Percentiles rank a stretch among this genome's conserved stretches.
Evolutionary conservation across 1,140 invertebrate genomes (phyloP).

Genomic region (Drosophila takahashii): DNA sequence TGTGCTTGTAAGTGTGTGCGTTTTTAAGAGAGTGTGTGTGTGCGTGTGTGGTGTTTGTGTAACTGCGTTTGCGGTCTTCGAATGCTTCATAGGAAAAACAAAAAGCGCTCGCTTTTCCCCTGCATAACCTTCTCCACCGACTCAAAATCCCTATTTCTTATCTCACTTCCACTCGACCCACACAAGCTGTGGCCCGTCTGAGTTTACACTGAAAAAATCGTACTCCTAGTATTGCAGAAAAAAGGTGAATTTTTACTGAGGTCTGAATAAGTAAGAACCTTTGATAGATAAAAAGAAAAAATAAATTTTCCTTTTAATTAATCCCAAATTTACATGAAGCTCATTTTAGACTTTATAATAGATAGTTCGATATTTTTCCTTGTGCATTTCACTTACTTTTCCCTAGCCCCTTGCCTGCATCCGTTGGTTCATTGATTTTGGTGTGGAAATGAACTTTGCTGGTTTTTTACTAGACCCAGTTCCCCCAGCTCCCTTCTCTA

Average conservation of each 20-base stretch:
- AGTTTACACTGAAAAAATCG: background rate
- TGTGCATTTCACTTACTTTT: conserved; percentile 5
- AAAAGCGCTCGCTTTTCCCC: conserved; percentile 56
- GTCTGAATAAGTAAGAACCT: too few species aligned
- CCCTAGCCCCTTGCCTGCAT: conserved; percentile 30
- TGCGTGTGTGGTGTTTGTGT: conserved; percentile 53
- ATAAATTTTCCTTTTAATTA: too few species aligned
- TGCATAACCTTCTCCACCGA: conserved; percentile 11
- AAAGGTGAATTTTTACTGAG: too few species aligned
- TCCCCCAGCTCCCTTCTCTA: conserved; percentile 8
- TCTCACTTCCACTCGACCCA: conserved; percentile 44
- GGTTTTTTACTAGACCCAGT: conserved; percentile 43
- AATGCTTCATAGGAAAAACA: conserved; percentile 67
- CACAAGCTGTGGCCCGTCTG: conserved; percentile 71
- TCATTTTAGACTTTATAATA: background rate
- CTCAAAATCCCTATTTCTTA: conserved; percentile 11
- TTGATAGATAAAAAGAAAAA: too few species aligned
- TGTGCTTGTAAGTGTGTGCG: conserved; percentile 10
- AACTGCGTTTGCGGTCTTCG: conserved; percentile 67
- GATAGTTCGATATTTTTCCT: background rate
- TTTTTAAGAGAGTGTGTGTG: conserved; percentile 8
- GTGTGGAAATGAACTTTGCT: conserved; percentile 80
- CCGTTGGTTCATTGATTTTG: conserved; percentile 80
- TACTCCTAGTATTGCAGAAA: too few species aligned
- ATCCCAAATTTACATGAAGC: background rate